Evolutionary conservation across 2,797 vertebrate genomes (phyloP).

Genomic region (Dendrocincla fuliginosa): DNA sequence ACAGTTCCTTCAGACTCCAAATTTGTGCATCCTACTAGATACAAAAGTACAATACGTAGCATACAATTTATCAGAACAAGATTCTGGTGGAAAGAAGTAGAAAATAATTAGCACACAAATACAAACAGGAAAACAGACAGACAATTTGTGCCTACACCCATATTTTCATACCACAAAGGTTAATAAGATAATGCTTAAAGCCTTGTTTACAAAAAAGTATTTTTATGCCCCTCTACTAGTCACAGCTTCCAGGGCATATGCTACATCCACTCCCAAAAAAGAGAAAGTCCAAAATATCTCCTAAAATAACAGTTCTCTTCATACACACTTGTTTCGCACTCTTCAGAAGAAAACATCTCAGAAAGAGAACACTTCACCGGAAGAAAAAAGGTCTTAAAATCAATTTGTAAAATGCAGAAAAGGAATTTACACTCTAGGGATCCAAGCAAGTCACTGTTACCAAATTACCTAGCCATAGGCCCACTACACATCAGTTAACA

Average conservation of each 20-base stretch:
- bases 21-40: background rate
- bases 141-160: background rate
- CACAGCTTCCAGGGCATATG: fast-evolving
- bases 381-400: background rate
- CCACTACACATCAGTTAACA: background rate
- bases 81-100: background rate
- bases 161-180: background rate
- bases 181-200: background rate
- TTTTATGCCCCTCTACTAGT: background rate
- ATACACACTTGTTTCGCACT: background rate
- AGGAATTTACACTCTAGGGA: background rate
- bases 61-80: background rate
- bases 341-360: background rate
- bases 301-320: background rate
- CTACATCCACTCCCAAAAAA: background rate
- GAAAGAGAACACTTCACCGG: background rate
- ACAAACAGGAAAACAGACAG: background rate
- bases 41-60: background rate
- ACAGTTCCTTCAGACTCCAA: background rate
- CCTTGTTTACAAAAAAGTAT: background rate
- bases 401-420: background rate
- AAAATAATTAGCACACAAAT: background rate
- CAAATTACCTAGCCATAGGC: background rate
- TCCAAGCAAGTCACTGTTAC: background rate
- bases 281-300: background rate